A percentile compares a stretch with the other conserved stretches of the same genome.
These are phyloP conservation scores for Tetramorium simillimum DNA, from an alignment of 1,140 invertebrate genomes.

Conservation along the genomic window DNA sequence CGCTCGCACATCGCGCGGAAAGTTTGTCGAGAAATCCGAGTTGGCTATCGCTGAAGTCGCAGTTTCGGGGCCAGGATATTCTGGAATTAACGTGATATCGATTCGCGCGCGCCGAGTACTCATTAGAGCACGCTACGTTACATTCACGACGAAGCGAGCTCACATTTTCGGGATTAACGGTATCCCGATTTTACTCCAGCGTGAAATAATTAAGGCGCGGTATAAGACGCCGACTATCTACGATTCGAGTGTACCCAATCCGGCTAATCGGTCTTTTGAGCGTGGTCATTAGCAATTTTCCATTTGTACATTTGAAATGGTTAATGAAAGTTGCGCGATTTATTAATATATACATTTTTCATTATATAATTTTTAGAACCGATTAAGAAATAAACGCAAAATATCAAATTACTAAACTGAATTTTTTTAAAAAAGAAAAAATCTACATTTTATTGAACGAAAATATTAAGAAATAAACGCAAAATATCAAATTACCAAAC, in stretches of 20 bases:
- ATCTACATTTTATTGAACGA: background rate
- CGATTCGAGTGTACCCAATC: background rate
- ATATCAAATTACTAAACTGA: background rate
- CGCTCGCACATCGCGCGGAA: conserved; percentile 31
- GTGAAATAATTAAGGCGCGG: conserved; percentile 39
- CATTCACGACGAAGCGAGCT: background rate
- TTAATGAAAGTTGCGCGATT: background rate
- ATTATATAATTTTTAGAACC: background rate
- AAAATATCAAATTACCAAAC: background rate
- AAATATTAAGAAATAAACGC: background rate
- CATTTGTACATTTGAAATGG: background rate
- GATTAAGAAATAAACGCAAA: background rate
- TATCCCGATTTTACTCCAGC: conserved; percentile 28
- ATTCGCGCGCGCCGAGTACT: conserved; percentile 57
- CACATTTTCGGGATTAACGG: conserved; percentile 53
- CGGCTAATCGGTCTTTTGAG: conserved; percentile 1
- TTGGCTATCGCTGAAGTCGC: conserved; percentile 42
- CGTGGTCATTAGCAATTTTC: conserved; percentile 2
- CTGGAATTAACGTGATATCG: conserved; percentile 66
- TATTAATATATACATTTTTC: background rate
- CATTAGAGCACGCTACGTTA: conserved; percentile 57
- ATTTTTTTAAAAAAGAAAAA: background rate
- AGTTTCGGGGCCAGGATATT: conserved; percentile 54
- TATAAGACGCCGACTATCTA: conserved; percentile 36
- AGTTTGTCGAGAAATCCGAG: conserved; percentile 63